These are phyloP conservation scores for Andrena praecox DNA, from an alignment of 2,888 invertebrate species.

Conservation along the genomic window DNA sequence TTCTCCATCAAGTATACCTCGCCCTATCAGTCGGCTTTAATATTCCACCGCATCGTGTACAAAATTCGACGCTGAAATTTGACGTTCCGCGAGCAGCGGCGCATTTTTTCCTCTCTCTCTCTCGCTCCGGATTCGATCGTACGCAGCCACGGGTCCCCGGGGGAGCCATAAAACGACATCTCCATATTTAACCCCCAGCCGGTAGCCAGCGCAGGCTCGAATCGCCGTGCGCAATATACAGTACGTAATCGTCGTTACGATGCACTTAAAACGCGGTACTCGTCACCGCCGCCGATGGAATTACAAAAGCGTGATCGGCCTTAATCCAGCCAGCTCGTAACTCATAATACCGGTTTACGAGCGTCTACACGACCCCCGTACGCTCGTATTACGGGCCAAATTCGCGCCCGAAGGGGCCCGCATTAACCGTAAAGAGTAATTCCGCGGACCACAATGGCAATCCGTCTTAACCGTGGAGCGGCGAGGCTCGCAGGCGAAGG, in stretches of 20 bases:
- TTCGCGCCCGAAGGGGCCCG: slow-evolving; percentile 50
- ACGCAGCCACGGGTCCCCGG: slow-evolving; percentile 3
- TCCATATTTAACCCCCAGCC: slow-evolving; percentile 53
- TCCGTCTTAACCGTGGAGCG: slow-evolving; percentile 34
- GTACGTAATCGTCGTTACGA: slow-evolving; percentile 69
- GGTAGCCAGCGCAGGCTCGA: slow-evolving; percentile 29
- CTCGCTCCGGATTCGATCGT: background rate
- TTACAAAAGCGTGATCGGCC: slow-evolving; percentile 76
- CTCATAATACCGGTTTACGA: slow-evolving; percentile 80
- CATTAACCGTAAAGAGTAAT: slow-evolving; percentile 64
- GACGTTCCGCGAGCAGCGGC: background rate
- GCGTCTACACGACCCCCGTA: slow-evolving; percentile 60
- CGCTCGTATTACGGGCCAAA: slow-evolving; percentile 63
- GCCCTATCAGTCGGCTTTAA: background rate
- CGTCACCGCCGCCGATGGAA: slow-evolving; percentile 71
- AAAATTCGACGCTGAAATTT: slow-evolving; percentile 28
- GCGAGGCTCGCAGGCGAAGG: slow-evolving; percentile 3
- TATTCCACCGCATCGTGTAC: background rate
- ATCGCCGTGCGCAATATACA: slow-evolving; percentile 55
- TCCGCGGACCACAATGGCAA: slow-evolving; percentile 42
- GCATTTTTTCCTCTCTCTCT: background rate
- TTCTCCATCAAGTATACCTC: background rate
- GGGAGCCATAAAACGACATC: slow-evolving; percentile 44
- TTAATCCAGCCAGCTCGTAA: slow-evolving; percentile 77
- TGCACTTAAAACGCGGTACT: slow-evolving; percentile 63